Percentiles rank a stretch among this genome's conserved stretches.
phyloP scores from a whole-genome alignment of 2,888 invertebrate genomes.

The Venusia cambrica region DNA sequence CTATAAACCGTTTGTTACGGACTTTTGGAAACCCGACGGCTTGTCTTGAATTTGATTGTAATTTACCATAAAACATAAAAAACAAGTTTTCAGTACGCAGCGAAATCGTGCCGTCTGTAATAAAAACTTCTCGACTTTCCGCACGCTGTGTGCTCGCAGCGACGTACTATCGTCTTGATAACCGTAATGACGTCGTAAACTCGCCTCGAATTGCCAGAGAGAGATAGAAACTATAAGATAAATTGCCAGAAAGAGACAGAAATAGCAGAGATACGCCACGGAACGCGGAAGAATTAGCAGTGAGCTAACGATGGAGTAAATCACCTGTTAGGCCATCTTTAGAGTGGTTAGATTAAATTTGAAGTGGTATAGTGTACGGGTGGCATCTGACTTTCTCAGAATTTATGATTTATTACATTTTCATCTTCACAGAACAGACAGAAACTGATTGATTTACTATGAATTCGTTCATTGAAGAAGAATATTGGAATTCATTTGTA shows the following conservation, averaged over 20 bases:
- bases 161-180: constrained; percentile 50
- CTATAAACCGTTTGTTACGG: no score
- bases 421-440: constrained; percentile 1
- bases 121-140: constrained; percentile 29
- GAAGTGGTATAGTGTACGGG: constrained; percentile 46
- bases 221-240: constrained; percentile 46
- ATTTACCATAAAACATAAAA: no score
- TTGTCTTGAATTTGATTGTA: no score
- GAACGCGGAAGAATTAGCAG: constrained; percentile 76
- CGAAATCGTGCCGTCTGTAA: constrained; percentile 15
- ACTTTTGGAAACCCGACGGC: no score
- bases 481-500: no score
- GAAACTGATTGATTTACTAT: no score
- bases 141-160: constrained; percentile 44
- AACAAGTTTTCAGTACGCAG: constrained; percentile 2
- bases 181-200: constrained; percentile 75
- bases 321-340: constrained; percentile 60
- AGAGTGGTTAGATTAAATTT: constrained; percentile 56
- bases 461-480: no score
- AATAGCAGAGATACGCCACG: constrained; percentile 42
- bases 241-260: constrained; percentile 11
- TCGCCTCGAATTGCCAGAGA: constrained; percentile 48
- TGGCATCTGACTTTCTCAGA: constrained; percentile 11
- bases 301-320: constrained; percentile 69
- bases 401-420: constrained; percentile 16